phyloP scores from a whole-genome alignment of 2,797 vertebrate species.

The Ctenopoma multispine region DNA sequence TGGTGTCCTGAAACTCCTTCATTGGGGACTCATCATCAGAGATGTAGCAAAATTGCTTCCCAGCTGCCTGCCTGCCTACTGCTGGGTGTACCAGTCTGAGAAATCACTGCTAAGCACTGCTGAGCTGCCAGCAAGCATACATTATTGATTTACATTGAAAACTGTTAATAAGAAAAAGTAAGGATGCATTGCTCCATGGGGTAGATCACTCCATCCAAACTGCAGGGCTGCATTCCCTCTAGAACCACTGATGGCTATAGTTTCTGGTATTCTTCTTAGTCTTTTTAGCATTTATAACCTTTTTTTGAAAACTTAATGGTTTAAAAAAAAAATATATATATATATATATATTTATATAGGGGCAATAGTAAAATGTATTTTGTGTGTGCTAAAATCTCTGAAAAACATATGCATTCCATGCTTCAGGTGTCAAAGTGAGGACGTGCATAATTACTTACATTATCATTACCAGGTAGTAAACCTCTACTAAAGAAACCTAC shows the following conservation, averaged over 20 bases:
- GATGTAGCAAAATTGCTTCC: constrained; percentile 59
- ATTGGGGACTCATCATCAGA: constrained; percentile 49
- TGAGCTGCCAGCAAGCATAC: constrained; percentile 61
- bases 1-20: constrained; percentile 30
- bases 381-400: too few relatives aligned
- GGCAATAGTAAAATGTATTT: too few relatives aligned
- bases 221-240: constrained; percentile 1
- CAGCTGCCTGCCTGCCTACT: constrained; percentile 56
- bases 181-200: neutral
- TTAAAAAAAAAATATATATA: too few relatives aligned
- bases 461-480: neutral
- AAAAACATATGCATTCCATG: neutral
- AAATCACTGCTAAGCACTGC: constrained; percentile 67
- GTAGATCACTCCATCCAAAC: constrained; percentile 25
- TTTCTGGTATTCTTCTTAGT: neutral
- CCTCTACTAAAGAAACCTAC: too few relatives aligned
- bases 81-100: constrained; percentile 46
- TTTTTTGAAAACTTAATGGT: neutral
- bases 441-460: neutral
- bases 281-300: neutral
- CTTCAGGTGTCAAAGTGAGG: neutral
- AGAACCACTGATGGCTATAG: neutral
- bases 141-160: constrained; percentile 76
- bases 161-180: constrained; percentile 52
- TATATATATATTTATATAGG: too few relatives aligned